Base-by-base conservation (phyloP, 2,797 vertebrate species). In the Lutjanus campechanus region DNA sequence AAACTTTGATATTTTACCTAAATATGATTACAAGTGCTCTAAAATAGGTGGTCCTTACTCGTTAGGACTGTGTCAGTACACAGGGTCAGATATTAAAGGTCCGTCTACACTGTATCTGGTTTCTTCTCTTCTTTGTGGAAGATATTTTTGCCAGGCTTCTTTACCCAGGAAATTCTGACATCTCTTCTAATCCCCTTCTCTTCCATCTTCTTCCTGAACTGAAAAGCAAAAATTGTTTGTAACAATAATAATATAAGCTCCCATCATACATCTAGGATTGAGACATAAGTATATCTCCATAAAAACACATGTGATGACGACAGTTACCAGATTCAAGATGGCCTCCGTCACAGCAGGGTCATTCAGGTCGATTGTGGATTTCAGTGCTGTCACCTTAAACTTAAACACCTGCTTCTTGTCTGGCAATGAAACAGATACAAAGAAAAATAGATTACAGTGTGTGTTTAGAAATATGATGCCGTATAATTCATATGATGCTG, bases 51-150 rank as follows among this genome's bases (percentile, higher is more conserved):
- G 13, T 49, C 1, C 19, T 11, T 53, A n/a, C 9, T 20, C n/a
- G 12, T 22, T 51, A 19, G 19, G 1, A 4, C 3, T 11, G 9
- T 12, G 13, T 5, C 15, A 11, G 8, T 46, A 16, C 47, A 25
- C 8, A 25, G 47, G 46, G 0, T 22, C 4, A 4, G 16, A 36
- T 4, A 36, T 36, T 36, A 36, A 43, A 11, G 6, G 5, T 49
- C 12, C 1, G 5, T 44, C 41, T 41, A 20, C 50, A 6, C 49
- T 9, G 0, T 17, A 47, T 36, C 2, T 5, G 7, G 11, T 0
- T 43, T 20, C 8, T 65, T 8, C n/a, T 43, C 13, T 50, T 79
- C 36, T n/a, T 41, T 68, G 36, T 67, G 22, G 74, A 85, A 86
- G 47, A 80, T 49, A 0, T 47, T 46, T 4, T 60, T 1, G 0